phyloP scores from a whole-genome alignment of 2,888 invertebrate species.

The Acronicta leporina region DNA sequence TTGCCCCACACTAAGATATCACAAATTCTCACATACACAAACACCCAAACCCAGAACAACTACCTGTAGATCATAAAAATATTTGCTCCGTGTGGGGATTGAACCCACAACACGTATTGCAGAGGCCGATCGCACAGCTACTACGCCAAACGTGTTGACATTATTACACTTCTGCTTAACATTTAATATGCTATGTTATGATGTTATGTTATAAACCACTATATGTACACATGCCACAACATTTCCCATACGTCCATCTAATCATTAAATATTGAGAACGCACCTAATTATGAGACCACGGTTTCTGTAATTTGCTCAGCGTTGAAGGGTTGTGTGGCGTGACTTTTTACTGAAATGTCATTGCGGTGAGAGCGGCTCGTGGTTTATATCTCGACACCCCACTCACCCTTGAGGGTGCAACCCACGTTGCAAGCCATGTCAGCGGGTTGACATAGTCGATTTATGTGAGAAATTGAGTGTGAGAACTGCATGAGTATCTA shows the following conservation, averaged over 20 bases:
- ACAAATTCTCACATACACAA: no score
- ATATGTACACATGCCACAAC: constrained; percentile 4
- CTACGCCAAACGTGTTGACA: no score
- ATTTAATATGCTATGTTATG: no score
- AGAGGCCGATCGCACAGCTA: no score
- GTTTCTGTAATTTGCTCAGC: constrained; percentile 43
- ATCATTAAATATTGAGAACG: constrained; percentile 49
- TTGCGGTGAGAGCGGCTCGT: constrained; percentile 32
- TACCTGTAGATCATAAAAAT: no score
- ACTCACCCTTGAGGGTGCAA: background rate
- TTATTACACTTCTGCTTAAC: no score
- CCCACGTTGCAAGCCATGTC: constrained; percentile 22
- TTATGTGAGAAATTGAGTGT: constrained; percentile 10
- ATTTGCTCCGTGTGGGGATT: no score
- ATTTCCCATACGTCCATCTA: constrained; percentile 30
- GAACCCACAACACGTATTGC: no score
- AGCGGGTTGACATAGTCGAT: constrained; percentile 9
- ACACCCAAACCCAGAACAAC: no score
- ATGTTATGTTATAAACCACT: no score
- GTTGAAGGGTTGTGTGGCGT: constrained; percentile 42
- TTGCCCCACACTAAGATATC: no score
- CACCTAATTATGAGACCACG: constrained; percentile 39
- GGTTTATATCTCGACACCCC: constrained; percentile 26
- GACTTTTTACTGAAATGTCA: constrained; percentile 41
- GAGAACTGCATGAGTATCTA: no score